Evolutionary conservation across 1,140 invertebrate species (phyloP), one percentile per base, ranked within the genome.

Genomic region (Meteorus sp.): DNA sequence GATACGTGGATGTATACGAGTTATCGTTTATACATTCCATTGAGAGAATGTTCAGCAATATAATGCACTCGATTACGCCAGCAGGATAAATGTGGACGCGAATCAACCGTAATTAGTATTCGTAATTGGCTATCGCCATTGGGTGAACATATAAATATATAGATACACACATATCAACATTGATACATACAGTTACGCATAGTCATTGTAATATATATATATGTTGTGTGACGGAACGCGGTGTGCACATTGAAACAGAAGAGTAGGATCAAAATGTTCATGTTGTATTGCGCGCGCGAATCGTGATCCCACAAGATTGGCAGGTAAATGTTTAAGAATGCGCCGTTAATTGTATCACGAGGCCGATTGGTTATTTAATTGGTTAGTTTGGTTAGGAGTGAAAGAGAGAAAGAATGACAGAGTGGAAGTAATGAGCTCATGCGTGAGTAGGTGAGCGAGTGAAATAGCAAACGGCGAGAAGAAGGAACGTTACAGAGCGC

Each of bases 311-410:
- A 63, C 41, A 33, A 68, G 70, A 70, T 74, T 68, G 63, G 56
- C 53, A 56, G 61, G 51, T 69, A 66, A 53, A 61, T 66, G 64
- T 55, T 70, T 72, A 76, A 76, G 72, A 74, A 75, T 73, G 68
- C 35, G 64, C 64, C 62, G 68, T 73, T 75, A 75, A 75, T 76
- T 75, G 60, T 72, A 74, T 71, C 70, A 63, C 62, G 58, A 64
- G 74, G 70, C 73, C 62, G 68, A 70, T 72, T 64, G 66, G 64
- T 64, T 62, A 67, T 74, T 75, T 75, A 75, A 74, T 76, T 76
- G 67, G 66, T 71, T 74, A 72, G 69, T 64, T 45, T 48, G 63
- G 63, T 50, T 59, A 57, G 51, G 33, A n/a, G n/a, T n/a, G n/a
- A n/a, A n/a, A n/a, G n/a, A n/a, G n/a, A n/a, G n/a, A n/a, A n/a